Evolutionary conservation across 1,140 invertebrate genomes (phyloP).

Genomic region (Meloidogyne exigua): DNA sequence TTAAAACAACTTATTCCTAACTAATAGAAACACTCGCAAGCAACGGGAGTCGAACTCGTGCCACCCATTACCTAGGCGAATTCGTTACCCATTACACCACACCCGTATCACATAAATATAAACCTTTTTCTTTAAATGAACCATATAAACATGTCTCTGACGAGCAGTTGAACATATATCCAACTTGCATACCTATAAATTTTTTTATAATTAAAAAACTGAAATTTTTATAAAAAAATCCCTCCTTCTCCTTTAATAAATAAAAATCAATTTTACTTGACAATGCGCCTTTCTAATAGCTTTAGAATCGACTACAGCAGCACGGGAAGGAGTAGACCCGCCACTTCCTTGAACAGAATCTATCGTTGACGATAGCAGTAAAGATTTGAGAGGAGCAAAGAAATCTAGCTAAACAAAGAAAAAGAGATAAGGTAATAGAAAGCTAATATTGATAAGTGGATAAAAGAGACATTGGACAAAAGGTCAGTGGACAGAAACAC

Average conservation of each 20-base stretch:
- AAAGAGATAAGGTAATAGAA: background rate
- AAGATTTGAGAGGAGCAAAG: background rate
- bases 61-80: too few species aligned
- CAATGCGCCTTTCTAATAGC: conserved; percentile 40
- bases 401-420: background rate
- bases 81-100: too few species aligned
- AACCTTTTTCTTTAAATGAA: conserved; percentile 51
- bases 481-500: too few species aligned
- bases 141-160: conserved; percentile 55
- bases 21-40: too few species aligned
- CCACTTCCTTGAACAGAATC: conserved; percentile 5
- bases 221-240: conserved; percentile 14
- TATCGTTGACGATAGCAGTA: conserved; percentile 11
- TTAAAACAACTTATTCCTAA: too few species aligned
- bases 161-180: conserved; percentile 50
- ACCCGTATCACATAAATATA: conserved; percentile 4
- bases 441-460: background rate
- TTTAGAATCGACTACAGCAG: conserved; percentile 33
- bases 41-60: too few species aligned
- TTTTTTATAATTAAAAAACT: background rate
- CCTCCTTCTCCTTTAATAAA: background rate
- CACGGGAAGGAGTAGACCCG: background rate
- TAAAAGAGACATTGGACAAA: background rate
- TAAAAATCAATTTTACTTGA: conserved; percentile 23
- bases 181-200: conserved; percentile 44